Evolutionary conservation across 2,113 vertebrate species (phyloP).

Genomic region (Triplophysa tibetana): DNA sequence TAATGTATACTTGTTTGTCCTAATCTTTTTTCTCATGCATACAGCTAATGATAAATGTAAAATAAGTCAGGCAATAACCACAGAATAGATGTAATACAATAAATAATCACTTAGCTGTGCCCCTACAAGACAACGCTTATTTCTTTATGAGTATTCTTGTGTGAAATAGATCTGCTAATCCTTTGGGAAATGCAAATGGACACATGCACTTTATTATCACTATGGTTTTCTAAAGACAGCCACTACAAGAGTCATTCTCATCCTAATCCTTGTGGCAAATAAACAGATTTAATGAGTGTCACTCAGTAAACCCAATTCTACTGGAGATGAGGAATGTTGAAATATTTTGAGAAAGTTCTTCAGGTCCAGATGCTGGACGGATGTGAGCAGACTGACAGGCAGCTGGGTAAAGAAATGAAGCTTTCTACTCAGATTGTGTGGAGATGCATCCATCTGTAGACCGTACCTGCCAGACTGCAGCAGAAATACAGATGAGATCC

Average conservation of each 20-base stretch:
- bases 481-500: background rate
- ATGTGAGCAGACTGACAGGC: slow-evolving; percentile 7
- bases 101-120: background rate
- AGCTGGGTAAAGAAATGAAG: background rate
- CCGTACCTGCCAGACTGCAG: background rate
- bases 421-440: background rate
- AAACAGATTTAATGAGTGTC: slow-evolving; percentile 17
- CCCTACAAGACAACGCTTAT: background rate
- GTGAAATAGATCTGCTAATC: background rate
- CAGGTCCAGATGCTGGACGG: slow-evolving; percentile 5
- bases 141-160: background rate
- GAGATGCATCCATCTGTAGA: slow-evolving; percentile 10
- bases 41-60: too few species aligned
- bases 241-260: background rate
- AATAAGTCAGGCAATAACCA: too few species aligned
- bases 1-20: too few species aligned
- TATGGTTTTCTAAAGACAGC: background rate
- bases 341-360: slow-evolving; percentile 1
- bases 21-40: too few species aligned
- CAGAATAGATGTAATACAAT: too few species aligned
- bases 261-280: background rate
- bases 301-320: background rate
- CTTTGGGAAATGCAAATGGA: background rate
- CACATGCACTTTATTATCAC: background rate
- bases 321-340: slow-evolving; percentile 6